phyloP scores from a whole-genome alignment of 2,113 vertebrate genomes.

The Neolamprologus toae region DNA sequence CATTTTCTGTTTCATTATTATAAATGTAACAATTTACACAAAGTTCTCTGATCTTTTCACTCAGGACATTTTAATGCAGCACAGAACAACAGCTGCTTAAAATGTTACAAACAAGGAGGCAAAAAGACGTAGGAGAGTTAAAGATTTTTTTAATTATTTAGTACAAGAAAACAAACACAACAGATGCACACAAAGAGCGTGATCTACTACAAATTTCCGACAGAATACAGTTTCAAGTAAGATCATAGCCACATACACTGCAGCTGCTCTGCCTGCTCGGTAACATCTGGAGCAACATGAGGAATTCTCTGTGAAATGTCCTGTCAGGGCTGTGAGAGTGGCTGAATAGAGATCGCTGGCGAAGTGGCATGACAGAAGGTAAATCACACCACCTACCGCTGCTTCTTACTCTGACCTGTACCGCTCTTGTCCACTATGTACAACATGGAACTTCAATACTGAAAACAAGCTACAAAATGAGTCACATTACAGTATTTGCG shows the following conservation, averaged over 20 bases:
- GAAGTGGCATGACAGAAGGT: not conserved
- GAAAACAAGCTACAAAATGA: not conserved
- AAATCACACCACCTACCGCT: not conserved
- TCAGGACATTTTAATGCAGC: not conserved
- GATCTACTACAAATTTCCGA: not conserved
- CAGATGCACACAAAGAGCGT: not conserved
- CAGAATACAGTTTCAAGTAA: slow-evolving; percentile 28
- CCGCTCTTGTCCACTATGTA: not conserved
- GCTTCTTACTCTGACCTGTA: not conserved
- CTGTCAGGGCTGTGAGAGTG: not conserved
- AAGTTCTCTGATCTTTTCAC: not conserved
- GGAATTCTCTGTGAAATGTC: not conserved
- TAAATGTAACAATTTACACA: not conserved
- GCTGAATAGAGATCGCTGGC: not conserved
- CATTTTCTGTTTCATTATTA: not conserved
- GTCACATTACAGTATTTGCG: not conserved
- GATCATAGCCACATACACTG: not conserved
- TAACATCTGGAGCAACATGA: not conserved
- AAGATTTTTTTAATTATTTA: slow-evolving; percentile 10
- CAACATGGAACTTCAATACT: not conserved
- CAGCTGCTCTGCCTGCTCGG: not conserved
- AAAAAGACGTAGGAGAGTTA: not conserved
- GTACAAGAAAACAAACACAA: not conserved
- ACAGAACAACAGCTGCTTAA: accelerated
- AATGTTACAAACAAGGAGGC: not conserved